These are phyloP conservation scores for Tetramorium alpestre DNA, from an alignment of 1,140 invertebrate genomes.

Conservation along the genomic window DNA sequence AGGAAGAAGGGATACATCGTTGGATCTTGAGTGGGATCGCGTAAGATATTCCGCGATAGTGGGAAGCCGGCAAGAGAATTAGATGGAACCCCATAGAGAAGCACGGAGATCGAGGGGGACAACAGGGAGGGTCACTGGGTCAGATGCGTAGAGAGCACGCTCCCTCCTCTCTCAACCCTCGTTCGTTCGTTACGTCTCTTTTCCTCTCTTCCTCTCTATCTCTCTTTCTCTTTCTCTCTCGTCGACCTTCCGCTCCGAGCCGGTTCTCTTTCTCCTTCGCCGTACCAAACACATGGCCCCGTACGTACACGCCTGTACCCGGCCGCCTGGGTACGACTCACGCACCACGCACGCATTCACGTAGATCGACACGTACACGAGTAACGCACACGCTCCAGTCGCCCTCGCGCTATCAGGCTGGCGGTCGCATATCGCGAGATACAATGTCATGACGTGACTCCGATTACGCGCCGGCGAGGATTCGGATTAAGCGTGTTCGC, in stretches of 20 bases:
- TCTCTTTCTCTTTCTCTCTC: constrained; percentile 58
- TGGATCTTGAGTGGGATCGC: constrained; percentile 67
- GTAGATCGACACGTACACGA: not conserved
- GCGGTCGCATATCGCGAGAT: constrained; percentile 42
- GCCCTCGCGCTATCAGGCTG: constrained; percentile 32
- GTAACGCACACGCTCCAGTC: not conserved
- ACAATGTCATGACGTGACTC: constrained; percentile 54
- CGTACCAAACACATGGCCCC: constrained; percentile 78
- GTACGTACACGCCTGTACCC: constrained; percentile 58
- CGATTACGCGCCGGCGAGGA: constrained; percentile 39
- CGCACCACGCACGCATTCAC: constrained; percentile 10
- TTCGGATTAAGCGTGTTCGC: constrained; percentile 13
- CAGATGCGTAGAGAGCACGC: constrained; percentile 78
- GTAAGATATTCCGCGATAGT: constrained; percentile 7
- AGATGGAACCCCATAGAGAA: constrained; percentile 49
- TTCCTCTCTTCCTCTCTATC: constrained; percentile 62
- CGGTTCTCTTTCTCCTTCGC: constrained; percentile 68
- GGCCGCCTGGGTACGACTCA: constrained; percentile 17
- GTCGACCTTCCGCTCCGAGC: constrained; percentile 48
- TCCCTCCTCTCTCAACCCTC: constrained; percentile 70
- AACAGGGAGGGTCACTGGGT: constrained; percentile 83
- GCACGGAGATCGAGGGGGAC: constrained; percentile 64
- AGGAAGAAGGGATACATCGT: constrained; percentile 67
- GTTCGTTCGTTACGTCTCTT: constrained; percentile 54
- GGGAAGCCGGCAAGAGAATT: constrained; percentile 21